Conservation (phyloP, 2,888 invertebrate species). For the Caenorhabditis macrosperma region DNA sequence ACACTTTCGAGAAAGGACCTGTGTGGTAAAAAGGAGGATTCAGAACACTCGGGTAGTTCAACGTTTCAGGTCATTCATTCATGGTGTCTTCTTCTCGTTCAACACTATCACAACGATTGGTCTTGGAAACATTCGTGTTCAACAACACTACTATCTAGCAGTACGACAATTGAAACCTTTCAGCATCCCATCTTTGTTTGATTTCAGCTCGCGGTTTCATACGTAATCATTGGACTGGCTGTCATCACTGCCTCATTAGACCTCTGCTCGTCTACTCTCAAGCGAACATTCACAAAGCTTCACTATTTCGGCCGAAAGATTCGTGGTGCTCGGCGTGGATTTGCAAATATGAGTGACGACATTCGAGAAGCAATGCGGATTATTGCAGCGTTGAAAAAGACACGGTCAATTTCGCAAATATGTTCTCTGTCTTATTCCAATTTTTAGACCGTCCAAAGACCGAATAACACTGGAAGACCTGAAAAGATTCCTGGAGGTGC, state of each 20-base stretch:
- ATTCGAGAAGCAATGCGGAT: slow-evolving; percentile 80
- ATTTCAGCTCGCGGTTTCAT: slow-evolving; percentile 78
- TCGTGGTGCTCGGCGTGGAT: slow-evolving; percentile 76
- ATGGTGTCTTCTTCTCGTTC: slow-evolving; percentile 80
- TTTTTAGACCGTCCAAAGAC: slow-evolving; percentile 76
- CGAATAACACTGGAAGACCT: slow-evolving; percentile 80
- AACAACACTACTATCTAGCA: slow-evolving; percentile 74
- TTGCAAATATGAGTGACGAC: slow-evolving; percentile 80
- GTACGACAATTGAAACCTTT: slow-evolving; percentile 32
- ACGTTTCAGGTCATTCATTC: slow-evolving; percentile 78
- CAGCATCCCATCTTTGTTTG: neutral
- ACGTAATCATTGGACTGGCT: slow-evolving; percentile 80
- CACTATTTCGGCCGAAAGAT: slow-evolving; percentile 79
- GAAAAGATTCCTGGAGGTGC: slow-evolving; percentile 79
- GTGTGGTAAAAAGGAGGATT: slow-evolving; percentile 69
- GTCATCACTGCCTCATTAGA: slow-evolving; percentile 80
- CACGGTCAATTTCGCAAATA: slow-evolving; percentile 64
- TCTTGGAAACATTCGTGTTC: slow-evolving; percentile 79
- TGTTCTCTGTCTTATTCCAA: neutral
- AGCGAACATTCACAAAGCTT: slow-evolving; percentile 80
- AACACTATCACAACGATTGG: slow-evolving; percentile 81
- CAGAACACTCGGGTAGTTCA: neutral
- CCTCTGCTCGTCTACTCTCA: slow-evolving; percentile 80
- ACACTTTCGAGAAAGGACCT: slow-evolving; percentile 78
- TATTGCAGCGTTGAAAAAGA: slow-evolving; percentile 79